Evolutionary conservation across 1,140 invertebrate species (phyloP).

Genomic region (Zaprionus camerounensis): DNA sequence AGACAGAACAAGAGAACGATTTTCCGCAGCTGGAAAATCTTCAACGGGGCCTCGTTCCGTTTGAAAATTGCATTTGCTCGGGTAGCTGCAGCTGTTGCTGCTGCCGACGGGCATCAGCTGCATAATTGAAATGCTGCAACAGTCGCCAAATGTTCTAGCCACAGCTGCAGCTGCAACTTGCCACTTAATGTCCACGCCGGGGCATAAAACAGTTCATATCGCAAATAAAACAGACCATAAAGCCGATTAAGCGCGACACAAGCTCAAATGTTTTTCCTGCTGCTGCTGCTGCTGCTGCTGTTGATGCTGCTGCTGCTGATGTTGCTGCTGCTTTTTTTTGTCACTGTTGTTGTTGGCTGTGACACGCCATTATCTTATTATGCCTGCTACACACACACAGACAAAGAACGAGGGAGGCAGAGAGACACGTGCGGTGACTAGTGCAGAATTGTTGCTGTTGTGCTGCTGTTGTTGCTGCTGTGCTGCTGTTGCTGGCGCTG

Average conservation of each 20-base stretch:
- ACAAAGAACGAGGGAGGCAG: slow-evolving; percentile 8
- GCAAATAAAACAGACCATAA: slow-evolving; percentile 81
- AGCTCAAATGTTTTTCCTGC: slow-evolving; percentile 53
- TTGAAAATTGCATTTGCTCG: slow-evolving; percentile 68
- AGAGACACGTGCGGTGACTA: slow-evolving; percentile 65
- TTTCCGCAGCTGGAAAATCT: slow-evolving; percentile 70
- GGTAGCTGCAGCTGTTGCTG: slow-evolving; percentile 57
- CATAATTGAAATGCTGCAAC: slow-evolving; percentile 78
- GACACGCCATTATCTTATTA: slow-evolving; percentile 81
- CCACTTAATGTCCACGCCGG: slow-evolving; percentile 34
- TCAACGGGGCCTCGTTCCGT: slow-evolving; percentile 52
- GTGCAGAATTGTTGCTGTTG: slow-evolving; percentile 73
- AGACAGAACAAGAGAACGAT: slow-evolving; percentile 36
- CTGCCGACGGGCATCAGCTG: slow-evolving; percentile 57
- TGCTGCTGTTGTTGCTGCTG: slow-evolving; percentile 28
- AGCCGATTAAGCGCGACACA: slow-evolving; percentile 79
- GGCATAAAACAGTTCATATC: slow-evolving; percentile 76
- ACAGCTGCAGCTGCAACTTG: slow-evolving; percentile 39
- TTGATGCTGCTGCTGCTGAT: slow-evolving; percentile 20
- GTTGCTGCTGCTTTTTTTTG: slow-evolving; percentile 12
- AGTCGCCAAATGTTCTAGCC: slow-evolving; percentile 73
- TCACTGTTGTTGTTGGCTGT: slow-evolving; percentile 43
- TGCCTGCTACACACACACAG: slow-evolving; percentile 58
- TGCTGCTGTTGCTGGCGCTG: slow-evolving; percentile 26
- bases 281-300: slow-evolving; percentile 13